Evolutionary conservation across 2,797 vertebrate species (phyloP), one percentile per base, ranked within the genome.

Genomic region (Anguilla megastoma): DNA sequence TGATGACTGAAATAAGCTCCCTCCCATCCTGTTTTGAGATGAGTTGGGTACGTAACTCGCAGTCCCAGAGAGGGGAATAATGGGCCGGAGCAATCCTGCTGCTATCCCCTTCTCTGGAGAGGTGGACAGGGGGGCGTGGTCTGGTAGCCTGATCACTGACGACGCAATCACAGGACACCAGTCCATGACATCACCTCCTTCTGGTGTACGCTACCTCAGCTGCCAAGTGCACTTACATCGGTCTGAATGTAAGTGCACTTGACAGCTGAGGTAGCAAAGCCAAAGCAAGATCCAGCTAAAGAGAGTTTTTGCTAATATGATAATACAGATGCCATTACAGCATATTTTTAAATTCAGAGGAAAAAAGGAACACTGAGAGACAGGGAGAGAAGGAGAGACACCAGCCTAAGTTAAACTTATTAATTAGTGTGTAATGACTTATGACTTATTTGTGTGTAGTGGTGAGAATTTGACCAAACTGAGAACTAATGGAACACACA

Each of bases 401-500:
- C 63, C 74, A 89, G 21, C 24, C 10, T 9, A 74, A 0, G 16
- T 71, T 66, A 36, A 85, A 16, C 66, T 27, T 48, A 48, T 86
- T 74, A 86, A 86, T 74, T n/a, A 52, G 33, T 6, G n/a, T 27
- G 33, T 18, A 54, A 52, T 54, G 41, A 45, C 41, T 41, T 41
- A 41, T 41, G 36, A 41, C 36, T 45, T 45, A 86, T 74, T 45
- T 30, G 33, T 6, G n/a, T 27, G 33, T 18, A 54, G 30, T 54
- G 48, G 12, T 7, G 33, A 30, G 74, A n/a, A 85, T 85, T 36
- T 82, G 69, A 89, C 90, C 74, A 83, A 86, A 82, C 71, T 52
- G 63, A 52, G 84, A 66, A 74, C 36, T 52, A 82, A 83, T 50
- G 74, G 41, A 85, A 88, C 41, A 7, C 41, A 48, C 56, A 41